Evolutionary conservation across 2,888 invertebrate genomes (phyloP).

Genomic region (Poecilobothrus nobilitatus): DNA sequence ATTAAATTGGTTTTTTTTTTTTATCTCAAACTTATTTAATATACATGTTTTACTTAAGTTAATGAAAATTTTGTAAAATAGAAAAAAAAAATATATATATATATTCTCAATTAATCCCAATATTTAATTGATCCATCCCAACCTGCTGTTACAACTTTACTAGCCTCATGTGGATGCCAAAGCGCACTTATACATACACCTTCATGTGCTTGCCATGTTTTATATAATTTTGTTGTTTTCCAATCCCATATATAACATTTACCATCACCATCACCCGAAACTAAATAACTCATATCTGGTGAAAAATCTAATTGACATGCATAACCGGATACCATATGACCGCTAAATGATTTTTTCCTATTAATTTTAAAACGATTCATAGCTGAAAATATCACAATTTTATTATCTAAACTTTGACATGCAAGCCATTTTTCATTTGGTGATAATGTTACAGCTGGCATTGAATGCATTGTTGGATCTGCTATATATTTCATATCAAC

Average conservation of each 20-base stretch:
- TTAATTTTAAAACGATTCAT: slow-evolving; percentile 96
- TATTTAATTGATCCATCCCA: slow-evolving; percentile 99
- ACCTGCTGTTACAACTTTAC: slow-evolving; percentile 93
- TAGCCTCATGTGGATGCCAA: slow-evolving; percentile 99
- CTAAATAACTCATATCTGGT: slow-evolving; percentile 97
- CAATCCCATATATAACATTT: slow-evolving; percentile 99
- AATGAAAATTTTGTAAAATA: too few relatives aligned
- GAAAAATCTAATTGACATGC: slow-evolving; percentile 96
- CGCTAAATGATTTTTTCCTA: slow-evolving; percentile 93
- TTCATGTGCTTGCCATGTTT: slow-evolving; percentile 99
- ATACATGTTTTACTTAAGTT: too few relatives aligned
- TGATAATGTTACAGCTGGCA: slow-evolving; percentile 90
- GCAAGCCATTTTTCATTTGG: slow-evolving; percentile 99
- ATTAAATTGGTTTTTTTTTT: too few relatives aligned
- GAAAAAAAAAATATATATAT: too few relatives aligned
- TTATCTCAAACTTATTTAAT: too few relatives aligned
- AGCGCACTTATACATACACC: slow-evolving; percentile 88
- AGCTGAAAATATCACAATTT: slow-evolving; percentile 95
- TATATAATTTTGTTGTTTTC: slow-evolving; percentile 97
- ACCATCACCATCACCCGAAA: slow-evolving; percentile 98
- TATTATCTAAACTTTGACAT: slow-evolving; percentile 99
- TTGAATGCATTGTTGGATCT: slow-evolving; percentile 98
- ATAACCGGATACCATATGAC: slow-evolving; percentile 99
- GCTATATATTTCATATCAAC: slow-evolving; percentile 99
- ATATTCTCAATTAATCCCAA: slow-evolving; percentile 76